Evolutionary conservation across 2,797 vertebrate species (phyloP), one percentile per base, ranked within the genome.

Genomic region (Serranus cabrilla): DNA sequence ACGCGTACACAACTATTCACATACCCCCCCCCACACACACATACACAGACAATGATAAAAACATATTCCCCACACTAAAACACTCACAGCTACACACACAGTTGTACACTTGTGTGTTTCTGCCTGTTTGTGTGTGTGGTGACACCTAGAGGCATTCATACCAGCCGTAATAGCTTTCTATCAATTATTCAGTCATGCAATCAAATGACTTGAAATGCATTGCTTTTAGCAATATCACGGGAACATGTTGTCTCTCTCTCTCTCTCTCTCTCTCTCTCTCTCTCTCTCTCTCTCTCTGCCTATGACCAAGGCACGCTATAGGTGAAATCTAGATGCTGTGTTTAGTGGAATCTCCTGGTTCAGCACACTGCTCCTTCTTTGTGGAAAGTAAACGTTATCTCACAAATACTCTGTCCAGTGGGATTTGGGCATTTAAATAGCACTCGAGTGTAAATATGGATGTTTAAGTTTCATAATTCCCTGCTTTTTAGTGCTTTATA

Each of bases 141-240:
- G 78, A 77, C 71, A 82, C 81, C 85, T 81, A 66, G 37, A 77
- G 78, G 80, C 83, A 80, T 86, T 84, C 76, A 84, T 61, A 76
- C 65, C 47, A 74, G 50, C 83, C 3, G 5, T 86, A 82, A 86
- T 84, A 81, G 81, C 85, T 86, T 87, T 85, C 69, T 86, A 84
- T 90, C 85, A 89, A 85, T 90, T 91, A 91, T 90, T 91, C 80
- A 87, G 57, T 49, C 80, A 65, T 85, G 78, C 88, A 90, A 84
- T 91, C 82, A 87, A 84, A 86, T 82, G 74, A 74, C 46, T 73
- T 62, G 46, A 74, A 81, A 86, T 81, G 73, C 58, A 74, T 20
- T 72, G 67, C 76, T 87, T 85, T 87, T 72, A 78, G 72, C 71
- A 66, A 65, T 78, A 59, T 80, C 45, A 71, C 34, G 2, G 12